These are phyloP conservation scores for Troides oblongomaculatus DNA, from an alignment of 2,888 invertebrate genomes.

Conservation along the genomic window DNA sequence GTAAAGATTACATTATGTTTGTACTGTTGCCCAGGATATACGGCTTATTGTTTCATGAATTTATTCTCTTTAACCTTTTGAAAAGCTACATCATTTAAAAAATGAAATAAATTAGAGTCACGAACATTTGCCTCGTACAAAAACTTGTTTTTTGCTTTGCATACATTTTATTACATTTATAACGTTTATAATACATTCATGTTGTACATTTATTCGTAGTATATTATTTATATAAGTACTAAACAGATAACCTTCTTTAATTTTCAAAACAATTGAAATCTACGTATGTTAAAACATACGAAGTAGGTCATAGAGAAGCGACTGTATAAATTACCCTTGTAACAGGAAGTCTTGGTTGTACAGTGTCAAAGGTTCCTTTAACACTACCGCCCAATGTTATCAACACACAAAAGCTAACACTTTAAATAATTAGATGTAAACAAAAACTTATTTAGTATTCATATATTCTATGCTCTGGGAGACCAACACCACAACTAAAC, in stretches of 20 bases:
- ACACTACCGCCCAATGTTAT: constrained; percentile 36
- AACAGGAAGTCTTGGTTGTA: constrained; percentile 40
- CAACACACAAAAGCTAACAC: constrained; percentile 28
- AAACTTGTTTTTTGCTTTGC: constrained; percentile 1
- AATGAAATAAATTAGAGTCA: constrained; percentile 13
- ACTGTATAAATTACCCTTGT: constrained; percentile 18
- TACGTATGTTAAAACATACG: constrained; percentile 18
- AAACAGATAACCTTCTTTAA: neutral
- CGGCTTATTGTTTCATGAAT: constrained; percentile 52
- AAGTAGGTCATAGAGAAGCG: constrained; percentile 15
- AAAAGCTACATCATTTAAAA: constrained; percentile 9
- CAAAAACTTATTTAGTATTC: constrained; percentile 60
- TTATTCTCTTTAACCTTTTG: constrained; percentile 30
- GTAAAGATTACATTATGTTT: constrained; percentile 65
- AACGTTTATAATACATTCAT: too few species aligned
- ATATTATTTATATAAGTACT: neutral
- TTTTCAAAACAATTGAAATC: neutral
- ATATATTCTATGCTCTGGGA: constrained; percentile 65
- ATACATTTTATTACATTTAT: neutral
- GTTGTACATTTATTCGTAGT: too few species aligned
- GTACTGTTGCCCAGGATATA: constrained; percentile 49
- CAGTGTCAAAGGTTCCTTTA: constrained; percentile 41
- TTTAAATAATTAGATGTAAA: constrained; percentile 51
- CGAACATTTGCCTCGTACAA: constrained; percentile 5
- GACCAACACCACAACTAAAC: constrained; percentile 48